Conservation (phyloP, 1,140 invertebrate species). For the Bombus sibiricus region DNA sequence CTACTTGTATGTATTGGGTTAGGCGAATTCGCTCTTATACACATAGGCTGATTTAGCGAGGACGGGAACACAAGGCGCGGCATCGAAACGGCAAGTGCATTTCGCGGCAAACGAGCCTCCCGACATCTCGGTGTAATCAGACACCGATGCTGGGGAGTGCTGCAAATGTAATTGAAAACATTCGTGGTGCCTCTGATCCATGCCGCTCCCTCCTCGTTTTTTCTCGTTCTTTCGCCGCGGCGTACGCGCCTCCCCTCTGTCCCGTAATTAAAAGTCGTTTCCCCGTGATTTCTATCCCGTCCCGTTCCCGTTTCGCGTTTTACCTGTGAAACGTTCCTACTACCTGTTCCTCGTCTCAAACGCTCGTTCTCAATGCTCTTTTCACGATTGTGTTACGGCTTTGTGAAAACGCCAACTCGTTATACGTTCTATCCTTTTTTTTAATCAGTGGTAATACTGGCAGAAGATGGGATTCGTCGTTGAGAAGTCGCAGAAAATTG, state of each 20-base stretch:
- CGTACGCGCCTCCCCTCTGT: slow-evolving; percentile 35
- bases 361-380: background rate
- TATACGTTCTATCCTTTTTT: background rate
- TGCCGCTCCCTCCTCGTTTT: slow-evolving; percentile 67
- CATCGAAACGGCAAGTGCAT: slow-evolving; percentile 73
- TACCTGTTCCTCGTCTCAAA: background rate
- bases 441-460: slow-evolving; percentile 11
- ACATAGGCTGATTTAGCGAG: slow-evolving; percentile 66
- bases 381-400: slow-evolving; percentile 30
- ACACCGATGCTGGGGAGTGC: slow-evolving; percentile 71
- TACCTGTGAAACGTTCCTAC: slow-evolving; percentile 9
- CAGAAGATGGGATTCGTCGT: background rate
- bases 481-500: background rate
- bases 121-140: slow-evolving; percentile 83
- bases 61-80: slow-evolving; percentile 57
- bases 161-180: slow-evolving; percentile 70
- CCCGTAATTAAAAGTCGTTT: slow-evolving; percentile 53
- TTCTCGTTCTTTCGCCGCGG: slow-evolving; percentile 35
- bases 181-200: slow-evolving; percentile 75
- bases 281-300: slow-evolving; percentile 38
- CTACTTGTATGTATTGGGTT: background rate
- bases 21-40: slow-evolving; percentile 68
- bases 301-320: slow-evolving; percentile 33
- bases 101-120: slow-evolving; percentile 71
- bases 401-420: slow-evolving; percentile 21